These are phyloP conservation scores for Platerodrilus igneus DNA, from an alignment of 2,888 invertebrate genomes.

Conservation along the genomic window DNA sequence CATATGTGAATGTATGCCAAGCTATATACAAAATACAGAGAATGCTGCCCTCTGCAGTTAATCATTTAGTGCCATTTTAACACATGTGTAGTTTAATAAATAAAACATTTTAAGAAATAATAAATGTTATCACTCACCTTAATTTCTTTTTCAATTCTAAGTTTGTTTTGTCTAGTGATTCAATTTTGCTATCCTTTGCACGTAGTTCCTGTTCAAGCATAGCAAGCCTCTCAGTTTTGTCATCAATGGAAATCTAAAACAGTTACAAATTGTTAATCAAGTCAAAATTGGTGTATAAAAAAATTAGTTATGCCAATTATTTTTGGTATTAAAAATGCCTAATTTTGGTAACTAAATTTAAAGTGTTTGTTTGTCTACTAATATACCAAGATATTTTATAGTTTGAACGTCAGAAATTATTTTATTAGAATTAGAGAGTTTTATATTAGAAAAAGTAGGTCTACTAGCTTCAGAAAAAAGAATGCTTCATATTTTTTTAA, in stretches of 20 bases:
- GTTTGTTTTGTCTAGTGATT: slow-evolving; percentile 53
- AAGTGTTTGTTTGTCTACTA: no score
- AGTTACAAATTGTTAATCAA: slow-evolving; percentile 11
- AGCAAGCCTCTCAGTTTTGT: slow-evolving; percentile 65
- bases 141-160: slow-evolving; percentile 56
- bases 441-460: no score
- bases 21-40: slow-evolving; percentile 50
- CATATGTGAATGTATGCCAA: slow-evolving; percentile 62
- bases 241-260: slow-evolving; percentile 61
- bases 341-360: no score
- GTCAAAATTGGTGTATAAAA: neutral
- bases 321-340: neutral
- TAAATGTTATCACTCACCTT: slow-evolving; percentile 41
- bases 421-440: no score
- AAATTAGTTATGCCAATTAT: neutral
- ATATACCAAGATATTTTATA: no score
- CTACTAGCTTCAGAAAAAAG: no score
- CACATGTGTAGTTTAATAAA: no score
- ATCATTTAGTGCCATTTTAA: no score
- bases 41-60: no score
- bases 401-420: no score
- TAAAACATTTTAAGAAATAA: no score
- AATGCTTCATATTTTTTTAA: no score
- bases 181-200: slow-evolving; percentile 54
- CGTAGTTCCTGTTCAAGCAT: slow-evolving; percentile 62